These are phyloP conservation scores for Scotopteryx bipunctaria DNA, from an alignment of 2,888 invertebrate genomes.

Conservation along the genomic window DNA sequence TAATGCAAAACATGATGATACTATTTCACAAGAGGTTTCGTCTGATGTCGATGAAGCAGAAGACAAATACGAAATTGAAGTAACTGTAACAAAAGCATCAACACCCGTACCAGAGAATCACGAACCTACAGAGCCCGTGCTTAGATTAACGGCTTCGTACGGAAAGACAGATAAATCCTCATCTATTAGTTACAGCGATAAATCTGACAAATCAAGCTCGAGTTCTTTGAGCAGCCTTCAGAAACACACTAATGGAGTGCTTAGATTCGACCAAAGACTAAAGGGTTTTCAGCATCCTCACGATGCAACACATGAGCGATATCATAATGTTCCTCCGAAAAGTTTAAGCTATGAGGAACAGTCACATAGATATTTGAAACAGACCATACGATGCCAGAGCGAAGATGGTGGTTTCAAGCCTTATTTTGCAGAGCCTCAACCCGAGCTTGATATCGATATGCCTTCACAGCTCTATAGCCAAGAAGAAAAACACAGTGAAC, in stretches of 20 bases:
- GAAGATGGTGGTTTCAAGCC: conserved; percentile 81
- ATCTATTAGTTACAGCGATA: conserved; percentile 79
- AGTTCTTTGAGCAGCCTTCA: conserved; percentile 78
- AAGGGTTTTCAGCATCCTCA: conserved; percentile 57
- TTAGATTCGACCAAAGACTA: conserved; percentile 68
- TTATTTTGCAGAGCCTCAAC: conserved; percentile 72
- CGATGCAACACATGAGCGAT: conserved; percentile 62
- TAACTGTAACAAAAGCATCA: conserved; percentile 45
- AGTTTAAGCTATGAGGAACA: conserved; percentile 78
- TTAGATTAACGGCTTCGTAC: conserved; percentile 63
- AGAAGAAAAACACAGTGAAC: conserved; percentile 85
- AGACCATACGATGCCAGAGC: conserved; percentile 83
- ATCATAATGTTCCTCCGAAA: conserved; percentile 74
- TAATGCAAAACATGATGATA: conserved; percentile 74
- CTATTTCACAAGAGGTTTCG: conserved; percentile 69
- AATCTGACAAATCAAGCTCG: conserved; percentile 80
- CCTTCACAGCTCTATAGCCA: conserved; percentile 83
- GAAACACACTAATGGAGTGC: conserved; percentile 69
- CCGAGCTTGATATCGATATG: conserved; percentile 82
- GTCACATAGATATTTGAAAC: conserved; percentile 71
- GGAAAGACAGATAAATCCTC: conserved; percentile 74
- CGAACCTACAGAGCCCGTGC: conserved; percentile 58
- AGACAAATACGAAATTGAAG: conserved; percentile 51
- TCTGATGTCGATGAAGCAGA: conserved; percentile 42
- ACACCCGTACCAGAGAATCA: conserved; percentile 48